Evolutionary conservation across 2,888 invertebrate genomes (phyloP).

Genomic region (Koerneria pararmatus): DNA sequence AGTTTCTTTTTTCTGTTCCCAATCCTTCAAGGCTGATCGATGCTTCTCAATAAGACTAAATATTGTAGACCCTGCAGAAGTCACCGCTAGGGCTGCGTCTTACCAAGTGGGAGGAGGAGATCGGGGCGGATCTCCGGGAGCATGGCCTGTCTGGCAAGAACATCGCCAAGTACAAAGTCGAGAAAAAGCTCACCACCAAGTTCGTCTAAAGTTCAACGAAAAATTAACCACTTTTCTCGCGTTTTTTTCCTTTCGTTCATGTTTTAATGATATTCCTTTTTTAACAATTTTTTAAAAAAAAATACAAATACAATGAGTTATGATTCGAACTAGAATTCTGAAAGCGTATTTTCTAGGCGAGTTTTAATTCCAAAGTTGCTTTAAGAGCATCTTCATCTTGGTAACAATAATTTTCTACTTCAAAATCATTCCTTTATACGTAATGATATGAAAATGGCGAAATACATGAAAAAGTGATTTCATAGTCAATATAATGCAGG

Average conservation of each 20-base stretch:
- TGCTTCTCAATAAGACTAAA: background rate
- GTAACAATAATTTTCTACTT: too few relatives aligned
- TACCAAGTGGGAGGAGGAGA: constrained; percentile 49
- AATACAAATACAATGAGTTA: too few relatives aligned
- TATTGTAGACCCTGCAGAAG: constrained; percentile 38
- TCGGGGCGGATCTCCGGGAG: constrained; percentile 55
- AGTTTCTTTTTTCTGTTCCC: constrained; percentile 5
- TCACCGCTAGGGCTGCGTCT: constrained; percentile 48
- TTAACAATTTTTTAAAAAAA: too few relatives aligned
- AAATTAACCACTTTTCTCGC: background rate
- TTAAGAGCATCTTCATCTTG: too few relatives aligned
- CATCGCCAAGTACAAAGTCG: constrained; percentile 49
- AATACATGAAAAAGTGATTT: too few relatives aligned
- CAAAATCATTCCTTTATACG: too few relatives aligned
- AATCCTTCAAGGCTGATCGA: background rate
- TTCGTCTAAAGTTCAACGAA: constrained; percentile 23
- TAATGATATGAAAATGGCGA: too few relatives aligned
- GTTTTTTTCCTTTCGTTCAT: background rate
- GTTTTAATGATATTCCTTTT: too few relatives aligned
- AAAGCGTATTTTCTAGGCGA: too few relatives aligned
- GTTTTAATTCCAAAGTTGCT: too few relatives aligned
- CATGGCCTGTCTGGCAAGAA: constrained; percentile 51
- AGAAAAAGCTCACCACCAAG: constrained; percentile 48
- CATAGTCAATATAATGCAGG: too few relatives aligned
- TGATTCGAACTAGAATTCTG: too few relatives aligned